These are phyloP conservation scores for Ditula angustiorana DNA, from an alignment of 2,888 invertebrate genomes.

Conservation along the genomic window DNA sequence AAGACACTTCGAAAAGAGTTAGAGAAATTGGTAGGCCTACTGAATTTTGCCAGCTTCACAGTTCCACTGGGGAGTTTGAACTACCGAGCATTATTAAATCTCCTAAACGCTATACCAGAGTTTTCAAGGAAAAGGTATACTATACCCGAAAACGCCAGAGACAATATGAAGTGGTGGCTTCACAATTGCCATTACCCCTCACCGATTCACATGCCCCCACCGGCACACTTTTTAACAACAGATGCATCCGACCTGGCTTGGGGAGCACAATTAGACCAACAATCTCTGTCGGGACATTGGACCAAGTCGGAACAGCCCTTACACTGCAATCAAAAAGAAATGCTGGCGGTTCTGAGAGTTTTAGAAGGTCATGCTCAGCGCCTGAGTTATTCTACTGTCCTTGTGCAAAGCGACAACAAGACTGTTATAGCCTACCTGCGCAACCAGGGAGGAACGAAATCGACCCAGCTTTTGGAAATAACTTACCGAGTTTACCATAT, in stretches of 20 bases:
- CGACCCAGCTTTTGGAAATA: not conserved
- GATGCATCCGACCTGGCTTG: slow-evolving; percentile 8
- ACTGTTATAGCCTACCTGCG: not conserved
- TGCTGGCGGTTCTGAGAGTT: not conserved
- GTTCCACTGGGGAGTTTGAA: not conserved
- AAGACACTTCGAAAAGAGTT: too few relatives aligned
- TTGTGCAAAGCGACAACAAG: slow-evolving; percentile 10
- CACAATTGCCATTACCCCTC: not conserved
- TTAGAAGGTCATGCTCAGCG: not conserved
- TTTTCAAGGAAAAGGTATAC: not conserved
- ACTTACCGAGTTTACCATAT: not conserved
- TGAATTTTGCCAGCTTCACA: slow-evolving; percentile 1
- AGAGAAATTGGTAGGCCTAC: too few relatives aligned
- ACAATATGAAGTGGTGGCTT: not conserved
- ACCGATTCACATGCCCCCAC: not conserved
- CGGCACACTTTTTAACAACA: not conserved
- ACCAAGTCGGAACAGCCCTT: not conserved
- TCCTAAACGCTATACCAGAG: not conserved
- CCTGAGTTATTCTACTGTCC: not conserved
- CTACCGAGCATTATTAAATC: not conserved
- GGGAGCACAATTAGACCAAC: not conserved
- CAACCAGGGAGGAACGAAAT: slow-evolving; percentile 7
- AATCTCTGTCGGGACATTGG: not conserved
- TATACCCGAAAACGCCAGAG: not conserved
- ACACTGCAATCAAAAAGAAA: slow-evolving; percentile 11